Percentiles rank a stretch among this genome's conserved stretches.
phyloP scores from a whole-genome alignment of 2,113 vertebrate species.

The Neogale vison region DNA sequence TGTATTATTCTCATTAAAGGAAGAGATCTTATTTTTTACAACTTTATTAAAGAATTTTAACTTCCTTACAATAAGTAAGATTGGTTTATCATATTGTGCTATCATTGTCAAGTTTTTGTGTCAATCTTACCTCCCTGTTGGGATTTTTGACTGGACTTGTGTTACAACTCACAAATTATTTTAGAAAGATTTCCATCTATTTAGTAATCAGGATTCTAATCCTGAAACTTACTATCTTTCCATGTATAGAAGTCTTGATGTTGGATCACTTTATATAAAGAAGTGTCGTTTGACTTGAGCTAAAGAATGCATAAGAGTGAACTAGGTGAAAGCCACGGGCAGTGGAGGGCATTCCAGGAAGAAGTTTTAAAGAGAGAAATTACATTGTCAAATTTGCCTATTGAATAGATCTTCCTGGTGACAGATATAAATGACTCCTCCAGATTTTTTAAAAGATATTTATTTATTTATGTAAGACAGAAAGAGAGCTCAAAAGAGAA shows the following conservation, averaged over 20 bases:
- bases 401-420: neutral
- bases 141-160: neutral
- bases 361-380: neutral
- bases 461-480: no score
- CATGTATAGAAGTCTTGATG: neutral
- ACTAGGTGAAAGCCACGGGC: neutral
- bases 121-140: neutral
- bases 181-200: neutral
- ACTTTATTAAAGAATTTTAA: conserved; percentile 13
- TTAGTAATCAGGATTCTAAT: neutral
- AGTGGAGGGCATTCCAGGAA: neutral
- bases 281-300: neutral
- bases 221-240: neutral
- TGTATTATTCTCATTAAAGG: conserved; percentile 1
- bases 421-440: neutral
- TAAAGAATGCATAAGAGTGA: neutral
- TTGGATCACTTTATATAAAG: neutral
- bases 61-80: neutral
- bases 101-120: neutral
- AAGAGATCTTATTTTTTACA: neutral
- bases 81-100: neutral
- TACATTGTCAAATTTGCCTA: neutral
- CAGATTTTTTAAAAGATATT: neutral
- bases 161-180: neutral
- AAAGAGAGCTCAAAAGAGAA: no score